Conservation (phyloP, 2,888 invertebrate genomes). For the Junonia oenone region DNA sequence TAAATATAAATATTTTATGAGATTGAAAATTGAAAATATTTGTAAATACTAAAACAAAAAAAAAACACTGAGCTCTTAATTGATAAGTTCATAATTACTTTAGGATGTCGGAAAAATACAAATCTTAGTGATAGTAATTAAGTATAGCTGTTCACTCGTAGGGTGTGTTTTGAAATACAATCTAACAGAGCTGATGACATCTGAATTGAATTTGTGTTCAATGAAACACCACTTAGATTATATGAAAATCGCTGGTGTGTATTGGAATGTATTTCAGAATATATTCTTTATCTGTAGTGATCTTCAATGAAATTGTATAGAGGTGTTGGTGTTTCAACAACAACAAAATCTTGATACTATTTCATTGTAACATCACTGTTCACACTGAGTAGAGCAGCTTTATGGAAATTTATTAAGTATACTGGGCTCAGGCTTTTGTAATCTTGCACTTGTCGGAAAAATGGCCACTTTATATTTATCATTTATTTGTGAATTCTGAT, state of each 20-base stretch:
- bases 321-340: neutral
- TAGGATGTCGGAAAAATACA: constrained; percentile 19
- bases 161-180: too few species aligned
- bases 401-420: neutral
- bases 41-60: constrained; percentile 33
- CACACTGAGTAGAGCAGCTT: neutral
- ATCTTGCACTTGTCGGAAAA: constrained; percentile 15
- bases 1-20: constrained; percentile 66
- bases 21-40: constrained; percentile 38
- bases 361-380: neutral
- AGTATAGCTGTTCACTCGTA: neutral
- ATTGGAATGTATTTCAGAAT: too few species aligned
- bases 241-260: too few species aligned
- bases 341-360: neutral
- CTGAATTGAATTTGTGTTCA: too few species aligned
- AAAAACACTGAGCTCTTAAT: constrained; percentile 35
- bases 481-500: constrained; percentile 9
- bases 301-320: neutral
- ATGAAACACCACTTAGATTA: too few species aligned
- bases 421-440: constrained; percentile 9
- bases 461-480: neutral
- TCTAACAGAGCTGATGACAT: too few species aligned
- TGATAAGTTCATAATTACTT: constrained; percentile 34
- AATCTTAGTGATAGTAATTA: constrained; percentile 17
- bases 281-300: neutral